Conservation (phyloP, 1,140 invertebrate species). For the Galendromus occidentalis region DNA sequence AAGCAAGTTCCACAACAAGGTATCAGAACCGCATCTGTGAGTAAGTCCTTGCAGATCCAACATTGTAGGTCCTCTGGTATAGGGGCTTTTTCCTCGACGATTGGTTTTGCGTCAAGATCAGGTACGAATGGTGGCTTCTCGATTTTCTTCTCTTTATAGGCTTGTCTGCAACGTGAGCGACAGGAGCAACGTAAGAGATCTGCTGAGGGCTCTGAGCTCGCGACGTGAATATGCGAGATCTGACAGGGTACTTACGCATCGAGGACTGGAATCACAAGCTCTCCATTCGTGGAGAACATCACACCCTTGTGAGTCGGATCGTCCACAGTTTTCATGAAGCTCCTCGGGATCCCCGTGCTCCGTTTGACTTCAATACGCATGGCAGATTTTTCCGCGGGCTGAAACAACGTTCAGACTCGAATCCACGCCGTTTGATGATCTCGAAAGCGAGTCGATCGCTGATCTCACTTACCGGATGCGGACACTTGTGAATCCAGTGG, state of each 20-base stretch:
- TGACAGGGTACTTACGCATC: constrained; percentile 50
- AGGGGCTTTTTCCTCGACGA: constrained; percentile 39
- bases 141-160: constrained; percentile 50
- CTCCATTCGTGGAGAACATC: constrained; percentile 75
- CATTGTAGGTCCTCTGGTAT: constrained; percentile 79
- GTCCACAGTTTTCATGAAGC: constrained; percentile 82
- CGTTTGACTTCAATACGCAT: constrained; percentile 48
- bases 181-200: constrained; percentile 10
- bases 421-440: background rate
- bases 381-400: background rate
- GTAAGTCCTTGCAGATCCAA: constrained; percentile 71
- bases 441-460: background rate
- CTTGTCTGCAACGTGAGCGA: constrained; percentile 39
- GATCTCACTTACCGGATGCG: constrained; percentile 35
- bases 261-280: constrained; percentile 70
- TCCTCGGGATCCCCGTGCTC: constrained; percentile 88
- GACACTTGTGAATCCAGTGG: constrained; percentile 91
- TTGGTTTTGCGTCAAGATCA: constrained; percentile 31
- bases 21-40: constrained; percentile 86
- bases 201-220: background rate
- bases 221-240: constrained; percentile 7
- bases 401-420: background rate
- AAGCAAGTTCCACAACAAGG: constrained; percentile 92
- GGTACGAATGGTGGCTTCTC: constrained; percentile 39
- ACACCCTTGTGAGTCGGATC: constrained; percentile 70